Evolutionary conservation across 2,113 vertebrate genomes (phyloP).

Genomic region (Plectropomus leopardus): DNA sequence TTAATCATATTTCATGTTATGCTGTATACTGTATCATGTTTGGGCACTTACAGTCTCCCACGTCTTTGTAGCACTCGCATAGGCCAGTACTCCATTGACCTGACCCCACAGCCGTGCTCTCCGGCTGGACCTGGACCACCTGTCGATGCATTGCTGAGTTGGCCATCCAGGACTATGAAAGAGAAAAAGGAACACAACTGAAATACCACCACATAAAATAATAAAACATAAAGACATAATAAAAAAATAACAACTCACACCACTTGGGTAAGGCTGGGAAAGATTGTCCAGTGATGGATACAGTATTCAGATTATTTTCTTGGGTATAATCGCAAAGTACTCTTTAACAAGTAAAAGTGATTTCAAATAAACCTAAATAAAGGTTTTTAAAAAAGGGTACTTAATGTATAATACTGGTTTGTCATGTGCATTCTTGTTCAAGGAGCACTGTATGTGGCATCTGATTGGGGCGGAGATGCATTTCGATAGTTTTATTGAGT

Average conservation of each 20-base stretch:
- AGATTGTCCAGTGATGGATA: background rate
- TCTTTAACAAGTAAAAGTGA: background rate
- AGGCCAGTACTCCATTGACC: constrained; percentile 82
- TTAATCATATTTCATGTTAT: background rate
- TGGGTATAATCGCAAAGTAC: too few relatives aligned
- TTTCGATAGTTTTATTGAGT: too few relatives aligned
- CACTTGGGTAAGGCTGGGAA: background rate
- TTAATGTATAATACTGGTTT: too few relatives aligned
- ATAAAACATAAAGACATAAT: too few relatives aligned
- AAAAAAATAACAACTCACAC: background rate
- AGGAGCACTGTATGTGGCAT: background rate
- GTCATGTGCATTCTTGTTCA: background rate
- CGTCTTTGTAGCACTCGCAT: constrained; percentile 82
- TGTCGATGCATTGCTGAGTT: constrained; percentile 33
- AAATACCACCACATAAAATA: background rate
- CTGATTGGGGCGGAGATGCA: too few relatives aligned
- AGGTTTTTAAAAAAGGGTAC: too few relatives aligned
- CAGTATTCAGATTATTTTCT: background rate
- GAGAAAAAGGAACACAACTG: background rate
- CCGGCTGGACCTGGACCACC: constrained; percentile 71
- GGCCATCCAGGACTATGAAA: background rate
- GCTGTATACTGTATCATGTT: background rate
- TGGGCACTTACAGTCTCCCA: constrained; percentile 77
- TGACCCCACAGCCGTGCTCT: background rate
- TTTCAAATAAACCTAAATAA: too few relatives aligned